A percentile compares a stretch with the other conserved stretches of the same genome.
phyloP scores from a whole-genome alignment of 2,888 invertebrate species.

The Orthosia gracilis region DNA sequence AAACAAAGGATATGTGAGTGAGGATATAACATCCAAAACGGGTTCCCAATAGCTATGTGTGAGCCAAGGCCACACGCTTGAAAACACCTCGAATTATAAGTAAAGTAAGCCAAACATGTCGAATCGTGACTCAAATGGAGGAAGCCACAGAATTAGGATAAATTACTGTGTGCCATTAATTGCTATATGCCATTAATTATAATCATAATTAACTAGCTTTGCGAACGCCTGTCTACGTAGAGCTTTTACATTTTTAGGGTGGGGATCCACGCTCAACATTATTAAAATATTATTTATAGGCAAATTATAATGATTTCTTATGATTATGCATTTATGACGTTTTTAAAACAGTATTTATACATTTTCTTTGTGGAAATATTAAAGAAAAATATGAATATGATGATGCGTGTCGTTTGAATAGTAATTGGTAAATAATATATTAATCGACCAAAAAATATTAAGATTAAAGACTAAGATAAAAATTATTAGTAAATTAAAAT shows the following conservation, averaged over 20 bases:
- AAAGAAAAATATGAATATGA: no score
- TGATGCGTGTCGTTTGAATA: background rate
- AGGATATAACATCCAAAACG: conserved; percentile 44
- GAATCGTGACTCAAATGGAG: conserved; percentile 55
- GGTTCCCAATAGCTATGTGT: conserved; percentile 46
- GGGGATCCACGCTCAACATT: background rate
- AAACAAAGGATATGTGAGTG: conserved; percentile 50
- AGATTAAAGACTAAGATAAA: background rate
- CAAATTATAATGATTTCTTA: background rate
- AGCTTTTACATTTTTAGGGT: conserved; percentile 15
- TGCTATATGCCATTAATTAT: conserved; percentile 28
- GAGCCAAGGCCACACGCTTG: conserved; percentile 38
- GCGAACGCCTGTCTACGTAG: background rate
- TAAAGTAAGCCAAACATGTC: conserved; percentile 54
- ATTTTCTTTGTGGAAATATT: background rate
- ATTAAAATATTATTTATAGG: background rate
- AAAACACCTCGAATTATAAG: conserved; percentile 49
- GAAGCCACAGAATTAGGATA: conserved; percentile 50
- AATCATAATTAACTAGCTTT: conserved; percentile 29
- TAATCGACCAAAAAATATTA: background rate
- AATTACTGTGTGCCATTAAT: conserved; percentile 32
- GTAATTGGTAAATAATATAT: background rate
- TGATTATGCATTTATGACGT: background rate
- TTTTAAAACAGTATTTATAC: background rate
- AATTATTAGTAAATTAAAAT: no score